Conservation (phyloP, 1,140 invertebrate genomes). For the Trichonephila clavata region DNA sequence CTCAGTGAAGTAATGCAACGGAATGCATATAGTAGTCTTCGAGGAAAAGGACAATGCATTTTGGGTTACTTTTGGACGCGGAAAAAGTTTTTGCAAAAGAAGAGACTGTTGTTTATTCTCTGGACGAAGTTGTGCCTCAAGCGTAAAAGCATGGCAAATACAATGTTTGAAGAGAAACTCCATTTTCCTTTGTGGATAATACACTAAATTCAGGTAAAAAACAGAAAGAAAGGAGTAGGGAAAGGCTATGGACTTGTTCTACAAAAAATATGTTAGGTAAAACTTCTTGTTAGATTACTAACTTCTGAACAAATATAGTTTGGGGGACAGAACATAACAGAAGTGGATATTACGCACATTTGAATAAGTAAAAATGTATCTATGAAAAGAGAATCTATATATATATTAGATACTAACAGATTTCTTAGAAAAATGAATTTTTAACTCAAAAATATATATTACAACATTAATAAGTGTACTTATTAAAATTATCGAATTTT, state of each 20-base stretch:
- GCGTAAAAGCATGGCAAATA: slow-evolving; percentile 56
- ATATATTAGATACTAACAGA: too few species aligned
- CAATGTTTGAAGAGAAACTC: slow-evolving; percentile 6
- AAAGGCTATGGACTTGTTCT: background rate
- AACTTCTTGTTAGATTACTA: background rate
- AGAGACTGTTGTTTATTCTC: slow-evolving; percentile 12
- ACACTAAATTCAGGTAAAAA: slow-evolving; percentile 10
- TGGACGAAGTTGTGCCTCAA: background rate
- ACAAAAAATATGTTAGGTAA: slow-evolving; percentile 1
- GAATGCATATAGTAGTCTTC: background rate
- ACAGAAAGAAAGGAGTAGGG: background rate
- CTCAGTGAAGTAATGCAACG: background rate
- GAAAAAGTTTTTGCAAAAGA: slow-evolving; percentile 10
- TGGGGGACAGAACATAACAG: too few species aligned
- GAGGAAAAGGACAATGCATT: slow-evolving; percentile 29
- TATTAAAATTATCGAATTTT: too few species aligned
- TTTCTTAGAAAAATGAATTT: too few species aligned
- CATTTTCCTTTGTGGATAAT: background rate
- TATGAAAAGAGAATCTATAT: too few species aligned
- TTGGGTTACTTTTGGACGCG: slow-evolving; percentile 4
- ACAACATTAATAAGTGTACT: too few species aligned
- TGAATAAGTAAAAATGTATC: too few species aligned
- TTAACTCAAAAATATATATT: too few species aligned
- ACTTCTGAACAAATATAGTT: background rate
- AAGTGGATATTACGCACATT: too few species aligned